phyloP scores from a whole-genome alignment of 2,113 vertebrate species.

The Balaenoptera acutorostrata region DNA sequence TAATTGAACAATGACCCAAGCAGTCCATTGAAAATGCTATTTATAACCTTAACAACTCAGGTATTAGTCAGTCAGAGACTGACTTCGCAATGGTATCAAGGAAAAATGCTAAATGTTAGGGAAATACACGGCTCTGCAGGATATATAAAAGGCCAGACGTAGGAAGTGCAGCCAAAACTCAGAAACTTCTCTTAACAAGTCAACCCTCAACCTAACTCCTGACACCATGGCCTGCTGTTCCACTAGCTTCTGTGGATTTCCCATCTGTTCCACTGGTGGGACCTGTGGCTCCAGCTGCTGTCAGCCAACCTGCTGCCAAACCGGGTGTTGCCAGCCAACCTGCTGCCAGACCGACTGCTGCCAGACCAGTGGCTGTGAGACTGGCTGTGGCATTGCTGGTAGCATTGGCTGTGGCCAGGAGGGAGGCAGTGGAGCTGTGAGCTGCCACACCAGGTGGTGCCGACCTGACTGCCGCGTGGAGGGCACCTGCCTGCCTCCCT shows the following conservation, averaged over 20 bases:
- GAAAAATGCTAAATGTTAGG: slow-evolving; percentile 31
- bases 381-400: background rate
- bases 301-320: background rate
- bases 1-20: no score
- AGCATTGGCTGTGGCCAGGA: background rate
- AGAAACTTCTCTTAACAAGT: background rate
- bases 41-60: slow-evolving; percentile 59
- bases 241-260: slow-evolving; percentile 67
- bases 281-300: background rate
- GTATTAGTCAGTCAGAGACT: slow-evolving; percentile 46
- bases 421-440: no score
- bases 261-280: slow-evolving; percentile 23
- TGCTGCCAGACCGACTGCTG: background rate
- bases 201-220: background rate
- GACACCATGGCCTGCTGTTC: slow-evolving; percentile 60
- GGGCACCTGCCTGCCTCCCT: no score
- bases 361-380: background rate
- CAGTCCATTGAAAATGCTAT: slow-evolving; percentile 35
- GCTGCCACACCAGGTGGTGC: no score
- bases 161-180: background rate
- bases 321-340: background rate
- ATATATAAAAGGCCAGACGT: slow-evolving; percentile 51
- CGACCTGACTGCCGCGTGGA: no score
- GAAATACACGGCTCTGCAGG: background rate
- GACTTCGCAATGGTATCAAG: background rate